Percentiles rank a stretch among this genome's conserved stretches.
Evolutionary conservation across 2,888 invertebrate genomes (phyloP).

Genomic region (Syrista parreyssii): DNA sequence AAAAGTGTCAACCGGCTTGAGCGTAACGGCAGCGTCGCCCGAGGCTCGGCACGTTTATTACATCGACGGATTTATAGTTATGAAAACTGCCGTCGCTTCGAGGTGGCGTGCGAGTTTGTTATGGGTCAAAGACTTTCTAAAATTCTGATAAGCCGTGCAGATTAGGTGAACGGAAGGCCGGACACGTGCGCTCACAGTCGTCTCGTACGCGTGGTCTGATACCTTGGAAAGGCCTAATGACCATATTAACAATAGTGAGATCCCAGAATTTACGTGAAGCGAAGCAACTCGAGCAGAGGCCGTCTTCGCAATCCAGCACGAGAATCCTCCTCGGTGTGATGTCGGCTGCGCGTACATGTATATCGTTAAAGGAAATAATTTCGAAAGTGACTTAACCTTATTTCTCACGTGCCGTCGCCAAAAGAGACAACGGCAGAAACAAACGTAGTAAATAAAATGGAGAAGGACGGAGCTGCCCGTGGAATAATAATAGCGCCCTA

Average conservation of each 20-base stretch:
- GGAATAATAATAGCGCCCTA: neutral
- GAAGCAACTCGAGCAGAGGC: neutral
- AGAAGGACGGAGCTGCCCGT: neutral
- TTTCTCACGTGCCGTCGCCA: neutral
- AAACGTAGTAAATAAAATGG: neutral
- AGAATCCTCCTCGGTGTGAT: too few relatives aligned
- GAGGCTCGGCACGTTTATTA: neutral
- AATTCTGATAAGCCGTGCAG: neutral
- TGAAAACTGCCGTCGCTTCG: neutral
- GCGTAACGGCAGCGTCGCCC: neutral
- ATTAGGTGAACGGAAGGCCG: neutral
- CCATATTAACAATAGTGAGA: neutral
- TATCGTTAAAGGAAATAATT: neutral
- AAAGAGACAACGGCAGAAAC: neutral
- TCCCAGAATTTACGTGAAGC: neutral
- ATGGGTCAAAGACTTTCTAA: neutral
- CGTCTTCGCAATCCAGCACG: too few relatives aligned
- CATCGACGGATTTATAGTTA: neutral
- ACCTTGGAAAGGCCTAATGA: neutral
- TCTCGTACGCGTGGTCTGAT: neutral
- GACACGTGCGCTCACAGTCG: neutral
- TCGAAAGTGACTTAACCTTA: neutral
- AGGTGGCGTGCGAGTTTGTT: neutral
- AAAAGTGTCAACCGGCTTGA: neutral
- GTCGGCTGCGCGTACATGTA: too few relatives aligned